phyloP scores from a whole-genome alignment of 2,888 invertebrate genomes.

The Andrena camellia region DNA sequence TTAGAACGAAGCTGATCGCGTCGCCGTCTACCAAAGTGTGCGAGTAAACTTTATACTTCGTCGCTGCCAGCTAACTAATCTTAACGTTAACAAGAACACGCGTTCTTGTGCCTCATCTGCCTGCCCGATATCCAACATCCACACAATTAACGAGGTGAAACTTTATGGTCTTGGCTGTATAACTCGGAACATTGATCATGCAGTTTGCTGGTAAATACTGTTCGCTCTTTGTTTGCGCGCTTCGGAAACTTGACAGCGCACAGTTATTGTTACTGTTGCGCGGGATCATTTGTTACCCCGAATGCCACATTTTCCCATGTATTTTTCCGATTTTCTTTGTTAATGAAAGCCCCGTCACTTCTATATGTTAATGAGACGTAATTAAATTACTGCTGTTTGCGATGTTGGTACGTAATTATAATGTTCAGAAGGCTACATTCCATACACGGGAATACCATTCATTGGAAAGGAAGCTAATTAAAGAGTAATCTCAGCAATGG shows the following conservation, averaged over 20 bases:
- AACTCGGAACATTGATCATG: slow-evolving; percentile 53
- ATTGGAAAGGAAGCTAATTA: slow-evolving; percentile 5
- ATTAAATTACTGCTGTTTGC: too few relatives aligned
- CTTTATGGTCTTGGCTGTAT: slow-evolving; percentile 28
- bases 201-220: slow-evolving; percentile 43
- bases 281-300: not conserved
- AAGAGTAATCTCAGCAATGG: not conserved
- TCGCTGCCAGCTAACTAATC: slow-evolving; percentile 54
- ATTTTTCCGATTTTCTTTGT: too few relatives aligned
- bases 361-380: too few relatives aligned
- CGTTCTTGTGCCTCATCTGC: slow-evolving; percentile 50
- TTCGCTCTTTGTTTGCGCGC: slow-evolving; percentile 39
- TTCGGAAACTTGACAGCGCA: not conserved
- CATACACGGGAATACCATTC: not conserved
- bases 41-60: slow-evolving; percentile 56
- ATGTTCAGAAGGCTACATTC: not conserved
- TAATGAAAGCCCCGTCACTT: too few relatives aligned
- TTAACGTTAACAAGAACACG: slow-evolving; percentile 61
- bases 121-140: slow-evolving; percentile 12
- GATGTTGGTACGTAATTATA: not conserved
- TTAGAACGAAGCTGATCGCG: slow-evolving; percentile 36
- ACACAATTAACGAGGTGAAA: slow-evolving; percentile 53
- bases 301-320: not conserved
- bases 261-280: not conserved
- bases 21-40: slow-evolving; percentile 33